A percentile compares a stretch with the other conserved stretches of the same genome.
phyloP scores from a whole-genome alignment of 2,113 vertebrate species.

The Oryzias celebensis region DNA sequence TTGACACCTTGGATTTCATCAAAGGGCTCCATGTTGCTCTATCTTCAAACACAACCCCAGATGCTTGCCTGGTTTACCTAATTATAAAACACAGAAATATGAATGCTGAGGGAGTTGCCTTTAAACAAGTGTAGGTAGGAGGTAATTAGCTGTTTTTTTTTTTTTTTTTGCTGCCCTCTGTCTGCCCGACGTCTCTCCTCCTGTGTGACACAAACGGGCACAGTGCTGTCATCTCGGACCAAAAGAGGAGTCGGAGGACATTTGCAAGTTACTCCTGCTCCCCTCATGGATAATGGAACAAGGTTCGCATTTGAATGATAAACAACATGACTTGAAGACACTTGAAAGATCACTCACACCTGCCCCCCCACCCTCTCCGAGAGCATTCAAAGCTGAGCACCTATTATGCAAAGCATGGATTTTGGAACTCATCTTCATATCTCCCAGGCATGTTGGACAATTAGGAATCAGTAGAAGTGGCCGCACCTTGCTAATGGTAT shows the following conservation, averaged over 20 bases:
- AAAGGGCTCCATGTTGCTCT: constrained; percentile 47
- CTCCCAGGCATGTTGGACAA: constrained; percentile 79
- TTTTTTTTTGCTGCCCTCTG: constrained; percentile 26
- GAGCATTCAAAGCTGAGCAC: constrained; percentile 48
- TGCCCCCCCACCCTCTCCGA: constrained; percentile 28
- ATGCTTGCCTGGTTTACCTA: constrained; percentile 59
- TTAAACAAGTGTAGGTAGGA: constrained; percentile 57
- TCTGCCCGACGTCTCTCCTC: constrained; percentile 61
- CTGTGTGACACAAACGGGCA: constrained; percentile 41
- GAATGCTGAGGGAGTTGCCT: constrained; percentile 55
- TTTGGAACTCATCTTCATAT: constrained; percentile 67
- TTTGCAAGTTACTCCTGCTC: constrained; percentile 69
- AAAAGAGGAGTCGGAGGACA: constrained; percentile 60
- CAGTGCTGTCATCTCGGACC: constrained; percentile 63
- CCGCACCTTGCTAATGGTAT: constrained; percentile 65
- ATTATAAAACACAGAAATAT: constrained; percentile 70
- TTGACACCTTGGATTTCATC: constrained; percentile 62
- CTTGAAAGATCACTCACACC: constrained; percentile 63
- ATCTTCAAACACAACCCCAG: constrained; percentile 58
- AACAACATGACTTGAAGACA: constrained; percentile 80
- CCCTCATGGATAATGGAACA: constrained; percentile 83
- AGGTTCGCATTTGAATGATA: constrained; percentile 80
- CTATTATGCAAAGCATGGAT: constrained; percentile 76
- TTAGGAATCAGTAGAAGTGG: constrained; percentile 67
- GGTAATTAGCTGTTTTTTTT: constrained; percentile 75